A percentile compares a stretch with the other conserved stretches of the same genome.
Evolutionary conservation across 1,140 invertebrate species (phyloP).

Genomic region (Drosophila biarmipes): DNA sequence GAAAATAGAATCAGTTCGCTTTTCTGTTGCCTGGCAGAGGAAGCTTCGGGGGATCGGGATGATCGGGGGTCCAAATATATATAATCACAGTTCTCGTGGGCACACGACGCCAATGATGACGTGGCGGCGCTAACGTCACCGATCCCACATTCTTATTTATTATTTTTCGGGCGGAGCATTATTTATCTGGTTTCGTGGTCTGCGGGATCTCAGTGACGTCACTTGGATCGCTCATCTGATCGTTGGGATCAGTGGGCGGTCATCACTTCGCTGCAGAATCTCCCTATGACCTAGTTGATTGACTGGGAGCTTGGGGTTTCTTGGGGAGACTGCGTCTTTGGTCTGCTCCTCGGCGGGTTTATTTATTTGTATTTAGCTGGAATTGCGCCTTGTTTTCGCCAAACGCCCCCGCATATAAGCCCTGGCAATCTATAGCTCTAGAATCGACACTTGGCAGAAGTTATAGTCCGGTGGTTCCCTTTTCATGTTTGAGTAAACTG

Average conservation of each 20-base stretch:
- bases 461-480: constrained; percentile 39
- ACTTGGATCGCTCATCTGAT: constrained; percentile 37
- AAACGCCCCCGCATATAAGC: constrained; percentile 36
- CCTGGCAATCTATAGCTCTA: constrained; percentile 8
- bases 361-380: constrained; percentile 72
- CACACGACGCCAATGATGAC: constrained; percentile 52
- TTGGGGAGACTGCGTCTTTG: constrained; percentile 24
- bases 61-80: constrained; percentile 17
- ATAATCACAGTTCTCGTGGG: constrained; percentile 26
- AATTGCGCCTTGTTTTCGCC: constrained; percentile 66
- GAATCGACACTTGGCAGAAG: constrained; percentile 2
- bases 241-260: constrained; percentile 48
- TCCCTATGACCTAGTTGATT: constrained; percentile 49
- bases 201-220: constrained; percentile 41
- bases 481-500: background rate
- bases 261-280: constrained; percentile 49
- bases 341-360: constrained; percentile 41
- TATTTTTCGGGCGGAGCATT: constrained; percentile 14
- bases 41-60: background rate
- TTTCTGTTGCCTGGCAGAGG: constrained; percentile 25
- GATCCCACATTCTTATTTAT: constrained; percentile 27
- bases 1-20: constrained; percentile 53
- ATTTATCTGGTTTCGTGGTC: constrained; percentile 4
- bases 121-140: constrained; percentile 58
- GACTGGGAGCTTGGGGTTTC: constrained; percentile 20